Percentiles rank a stretch among this genome's conserved stretches.
phyloP scores from a whole-genome alignment of 2,888 invertebrate genomes.

The Elgonia sp. region DNA sequence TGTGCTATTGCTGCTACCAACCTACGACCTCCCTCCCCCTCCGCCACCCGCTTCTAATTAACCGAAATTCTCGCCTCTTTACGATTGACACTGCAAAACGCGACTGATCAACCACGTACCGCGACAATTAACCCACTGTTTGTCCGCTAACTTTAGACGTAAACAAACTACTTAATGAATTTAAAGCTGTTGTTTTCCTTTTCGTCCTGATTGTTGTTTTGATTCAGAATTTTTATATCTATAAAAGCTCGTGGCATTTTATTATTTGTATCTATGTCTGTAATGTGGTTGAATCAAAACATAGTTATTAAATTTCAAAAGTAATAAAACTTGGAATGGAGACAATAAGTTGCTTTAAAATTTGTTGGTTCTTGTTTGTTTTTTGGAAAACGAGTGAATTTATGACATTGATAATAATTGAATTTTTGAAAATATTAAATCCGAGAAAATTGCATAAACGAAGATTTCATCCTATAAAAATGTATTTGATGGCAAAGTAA shows the following conservation, averaged over 20 bases:
- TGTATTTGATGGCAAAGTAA: no score
- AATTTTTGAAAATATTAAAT: neutral
- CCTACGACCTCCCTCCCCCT: constrained; percentile 71
- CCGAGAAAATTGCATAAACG: no score
- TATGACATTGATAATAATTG: neutral
- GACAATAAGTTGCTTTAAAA: neutral
- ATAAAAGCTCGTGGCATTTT: neutral
- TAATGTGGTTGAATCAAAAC: neutral
- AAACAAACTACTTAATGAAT: constrained; percentile 40
- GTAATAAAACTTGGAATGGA: neutral
- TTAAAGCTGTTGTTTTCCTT: constrained; percentile 25
- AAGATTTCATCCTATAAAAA: no score
- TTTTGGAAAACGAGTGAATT: neutral
- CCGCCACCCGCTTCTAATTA: constrained; percentile 77
- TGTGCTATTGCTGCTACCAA: constrained; percentile 72
- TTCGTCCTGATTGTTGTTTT: neutral
- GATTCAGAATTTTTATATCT: neutral
- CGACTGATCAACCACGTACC: constrained; percentile 52
- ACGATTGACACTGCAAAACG: constrained; percentile 73
- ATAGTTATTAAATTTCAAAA: neutral
- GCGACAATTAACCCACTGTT: constrained; percentile 49
- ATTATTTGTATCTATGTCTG: neutral
- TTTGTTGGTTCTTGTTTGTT: neutral
- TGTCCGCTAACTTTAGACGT: constrained; percentile 55
- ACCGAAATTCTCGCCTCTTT: constrained; percentile 76